These are phyloP conservation scores for Pediacus dermestoides DNA, from an alignment of 2,888 invertebrate genomes.

Conservation along the genomic window DNA sequence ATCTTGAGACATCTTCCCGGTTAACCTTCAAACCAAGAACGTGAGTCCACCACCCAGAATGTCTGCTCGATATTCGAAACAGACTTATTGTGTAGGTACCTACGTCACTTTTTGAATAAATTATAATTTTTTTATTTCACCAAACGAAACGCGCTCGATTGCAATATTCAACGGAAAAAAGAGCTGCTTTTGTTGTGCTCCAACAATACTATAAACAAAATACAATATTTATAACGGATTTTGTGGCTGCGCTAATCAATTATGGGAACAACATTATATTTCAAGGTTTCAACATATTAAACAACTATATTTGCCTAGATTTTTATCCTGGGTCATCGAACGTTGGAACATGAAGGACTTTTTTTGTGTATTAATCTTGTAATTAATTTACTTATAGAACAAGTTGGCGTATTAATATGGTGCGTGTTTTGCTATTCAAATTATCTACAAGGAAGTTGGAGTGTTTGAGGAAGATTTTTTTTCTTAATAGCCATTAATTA, in stretches of 20 bases:
- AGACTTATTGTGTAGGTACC: too few relatives aligned
- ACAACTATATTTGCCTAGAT: background rate
- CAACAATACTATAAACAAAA: conserved; percentile 5
- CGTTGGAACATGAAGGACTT: conserved; percentile 1
- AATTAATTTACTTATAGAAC: too few relatives aligned
- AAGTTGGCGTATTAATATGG: too few relatives aligned
- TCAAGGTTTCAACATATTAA: conserved; percentile 4
- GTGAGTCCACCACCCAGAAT: conserved; percentile 5
- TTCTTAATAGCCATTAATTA: too few relatives aligned
- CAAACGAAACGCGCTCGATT: too few relatives aligned
- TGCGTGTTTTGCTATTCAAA: conserved; percentile 1
- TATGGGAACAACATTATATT: conserved; percentile 1
- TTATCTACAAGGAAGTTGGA: too few relatives aligned
- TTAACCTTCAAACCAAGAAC: conserved; percentile 14
- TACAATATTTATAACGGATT: conserved; percentile 1
- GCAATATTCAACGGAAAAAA: too few relatives aligned
- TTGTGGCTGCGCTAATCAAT: conserved; percentile 1
- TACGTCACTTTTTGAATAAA: too few relatives aligned
- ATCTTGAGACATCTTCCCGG: conserved; percentile 11
- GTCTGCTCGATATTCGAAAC: conserved; percentile 6
- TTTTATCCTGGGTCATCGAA: conserved; percentile 3
- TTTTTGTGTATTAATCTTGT: background rate
- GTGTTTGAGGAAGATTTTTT: too few relatives aligned
- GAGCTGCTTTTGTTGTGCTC: too few relatives aligned
- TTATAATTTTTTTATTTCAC: too few relatives aligned